Base-by-base conservation (phyloP, 2,797 vertebrate species). In the Onychomys arenicola region DNA sequence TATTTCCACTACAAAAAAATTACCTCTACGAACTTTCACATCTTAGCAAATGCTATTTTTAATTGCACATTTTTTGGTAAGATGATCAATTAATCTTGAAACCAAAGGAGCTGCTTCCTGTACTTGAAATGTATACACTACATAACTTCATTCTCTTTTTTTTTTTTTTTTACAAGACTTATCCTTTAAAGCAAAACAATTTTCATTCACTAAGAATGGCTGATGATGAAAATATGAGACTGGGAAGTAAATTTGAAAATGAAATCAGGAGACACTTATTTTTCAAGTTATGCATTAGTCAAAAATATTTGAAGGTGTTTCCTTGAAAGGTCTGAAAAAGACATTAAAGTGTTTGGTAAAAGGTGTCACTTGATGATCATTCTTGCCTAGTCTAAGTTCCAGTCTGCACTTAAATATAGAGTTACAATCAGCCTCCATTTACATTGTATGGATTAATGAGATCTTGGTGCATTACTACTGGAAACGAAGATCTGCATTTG, bases 61-160 rank as follows among this genome's bases (percentile, higher is more conserved):
- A 91, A 90, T 27, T 95, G 57, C 0, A 90, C 21, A 78, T 81
- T 93, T 93, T 95, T 96, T 59, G 88, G 32, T 75, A 90, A 63
- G 10, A 86, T 95, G 65, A 93, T 32, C 59, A 93, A 90, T 89
- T 95, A 94, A 96, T 86, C 17, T 80, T 84, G 37, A 96, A 89
- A 95, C 23, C 52, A 29, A 90, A 89, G 52, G 43, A 59, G 3
- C 3, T 86, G 14, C 43, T 91, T 89, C 88, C 7, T 95, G 29
- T 5, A 78, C 27, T 67, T 89, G 27, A 88, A 11, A 96, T 77
- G 6, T 75, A 83, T 69, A 46, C 32, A 23, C 5, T 63, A 73
- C 21, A n/a, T 37, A 4, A 13, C 40, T 63, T 55, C 57, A 63
- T 52, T 69, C 5, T 93, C 21, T 87, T 71, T 59, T n/a, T n/a